Base-by-base conservation (phyloP, 2,113 vertebrate genomes). In the Coregonus clupeaformis region DNA sequence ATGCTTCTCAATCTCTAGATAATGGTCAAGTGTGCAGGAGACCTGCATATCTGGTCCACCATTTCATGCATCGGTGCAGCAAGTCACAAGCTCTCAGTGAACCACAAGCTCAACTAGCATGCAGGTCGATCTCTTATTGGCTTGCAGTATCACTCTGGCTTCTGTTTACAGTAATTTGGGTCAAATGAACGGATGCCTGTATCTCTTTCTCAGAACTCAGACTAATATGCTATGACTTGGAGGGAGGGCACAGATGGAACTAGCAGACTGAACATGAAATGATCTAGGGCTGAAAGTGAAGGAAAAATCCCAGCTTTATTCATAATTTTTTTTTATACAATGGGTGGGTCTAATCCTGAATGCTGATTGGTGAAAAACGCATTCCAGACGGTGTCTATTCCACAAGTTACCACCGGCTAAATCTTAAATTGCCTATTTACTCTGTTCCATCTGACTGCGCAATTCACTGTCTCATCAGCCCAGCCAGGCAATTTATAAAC, bases 21-120 rank as follows among this genome's bases (percentile, higher is more conserved):
- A 29, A 25, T 20, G 18, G 27, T 30, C 16, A 30, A 12, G 65
- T 36, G 7, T 16, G 24, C 25, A 65, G 3, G 14, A 6, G 6
- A 65, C 63, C 30, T 7, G 3, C 2, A 6, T 6, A 67, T 67
- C 30, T 32, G n/a, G 6, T 60, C 57, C 57, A 60, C 6, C n/a
- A 22, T 60, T 45, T 66, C 82, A 76, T 88, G 86, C 86, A 79
- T 67, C 22, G 1, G 47, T 77, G 36, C 71, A 62, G n/a, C 69
- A 66, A 30, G 13, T 59, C 16, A 49, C 49, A 84, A 77, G 73
- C 62, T 78, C 52, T 52, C 25, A 84, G 83, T 69, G 77, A 52
- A 73, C 72, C 55, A 55, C 64, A 36, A 82, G 74, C 79, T 81
- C 71, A 70, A 82, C 49, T 81, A 75, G 76, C 52, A 75, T 72